These are phyloP conservation scores for Pluvianellus socialis DNA, from an alignment of 2,113 vertebrate genomes.

Conservation along the genomic window DNA sequence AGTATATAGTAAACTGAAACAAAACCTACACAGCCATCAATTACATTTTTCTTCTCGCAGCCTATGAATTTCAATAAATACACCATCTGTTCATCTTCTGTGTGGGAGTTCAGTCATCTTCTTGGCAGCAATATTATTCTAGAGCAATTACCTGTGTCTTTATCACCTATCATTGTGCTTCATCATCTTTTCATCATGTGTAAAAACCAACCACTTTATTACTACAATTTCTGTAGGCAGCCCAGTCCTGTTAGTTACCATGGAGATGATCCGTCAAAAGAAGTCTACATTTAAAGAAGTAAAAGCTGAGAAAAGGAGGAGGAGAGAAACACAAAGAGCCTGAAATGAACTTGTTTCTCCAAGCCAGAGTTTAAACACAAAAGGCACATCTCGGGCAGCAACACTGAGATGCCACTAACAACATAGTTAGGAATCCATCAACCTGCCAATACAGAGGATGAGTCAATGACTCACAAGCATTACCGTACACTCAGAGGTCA, in stretches of 20 bases:
- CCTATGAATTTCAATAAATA: constrained; percentile 80
- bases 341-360: constrained; percentile 62
- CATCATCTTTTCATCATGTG: constrained; percentile 73
- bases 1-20: constrained; percentile 39
- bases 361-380: constrained; percentile 54
- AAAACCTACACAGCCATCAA: constrained; percentile 66
- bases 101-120: constrained; percentile 78
- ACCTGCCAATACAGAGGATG: constrained; percentile 30
- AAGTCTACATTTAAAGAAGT: constrained; percentile 47
- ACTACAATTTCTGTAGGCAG: constrained; percentile 63
- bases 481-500: not conserved
- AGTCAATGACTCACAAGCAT: constrained; percentile 18
- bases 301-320: constrained; percentile 55
- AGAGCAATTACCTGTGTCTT: constrained; percentile 80
- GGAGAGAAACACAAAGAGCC: constrained; percentile 56
- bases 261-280: constrained; percentile 63
- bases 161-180: constrained; percentile 77
- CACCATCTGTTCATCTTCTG: constrained; percentile 82
- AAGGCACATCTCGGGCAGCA: constrained; percentile 6
- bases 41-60: constrained; percentile 70
- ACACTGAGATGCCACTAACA: constrained; percentile 18
- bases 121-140: constrained; percentile 77
- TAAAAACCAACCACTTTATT: constrained; percentile 67
- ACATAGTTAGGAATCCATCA: constrained; percentile 37
- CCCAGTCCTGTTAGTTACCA: constrained; percentile 48